A percentile compares a stretch with the other conserved stretches of the same genome.
phyloP scores from a whole-genome alignment of 2,113 vertebrate genomes.

The Colius striatus region DNA sequence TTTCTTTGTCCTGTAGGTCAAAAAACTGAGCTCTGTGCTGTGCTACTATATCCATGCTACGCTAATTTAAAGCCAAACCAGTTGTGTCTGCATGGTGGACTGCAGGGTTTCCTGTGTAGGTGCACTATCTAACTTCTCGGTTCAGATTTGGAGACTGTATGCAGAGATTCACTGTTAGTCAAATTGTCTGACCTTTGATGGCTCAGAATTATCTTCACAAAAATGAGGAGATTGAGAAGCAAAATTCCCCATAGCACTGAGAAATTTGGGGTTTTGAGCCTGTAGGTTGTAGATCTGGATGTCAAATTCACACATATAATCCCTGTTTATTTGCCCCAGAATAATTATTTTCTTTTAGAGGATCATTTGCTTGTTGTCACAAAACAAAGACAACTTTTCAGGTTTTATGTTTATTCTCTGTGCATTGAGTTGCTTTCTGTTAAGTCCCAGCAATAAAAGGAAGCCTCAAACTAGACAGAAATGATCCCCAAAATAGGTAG shows the following conservation, averaged over 20 bases:
- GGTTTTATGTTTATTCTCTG: neutral
- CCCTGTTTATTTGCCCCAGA: neutral
- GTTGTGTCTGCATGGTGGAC: neutral
- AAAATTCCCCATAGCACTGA: neutral
- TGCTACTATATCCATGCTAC: accelerated
- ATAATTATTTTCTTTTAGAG: neutral
- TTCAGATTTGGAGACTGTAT: neutral
- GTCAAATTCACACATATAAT: neutral
- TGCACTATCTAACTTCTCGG: neutral
- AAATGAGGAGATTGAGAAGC: neutral
- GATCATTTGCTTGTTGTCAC: neutral
- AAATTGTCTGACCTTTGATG: neutral
- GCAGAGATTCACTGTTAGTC: neutral
- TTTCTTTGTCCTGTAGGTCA: neutral
- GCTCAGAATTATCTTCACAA: neutral
- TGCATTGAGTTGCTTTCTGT: neutral
- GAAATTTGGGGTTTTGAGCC: neutral
- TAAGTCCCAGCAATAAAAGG: neutral
- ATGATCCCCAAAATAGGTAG: neutral
- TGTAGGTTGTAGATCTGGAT: neutral
- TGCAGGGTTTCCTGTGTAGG: neutral
- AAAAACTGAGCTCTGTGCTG: neutral
- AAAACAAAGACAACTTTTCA: neutral
- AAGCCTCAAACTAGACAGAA: neutral
- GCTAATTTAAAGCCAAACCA: neutral